Conservation (phyloP, 2,113 vertebrate species). For the Orcinus orca region DNA sequence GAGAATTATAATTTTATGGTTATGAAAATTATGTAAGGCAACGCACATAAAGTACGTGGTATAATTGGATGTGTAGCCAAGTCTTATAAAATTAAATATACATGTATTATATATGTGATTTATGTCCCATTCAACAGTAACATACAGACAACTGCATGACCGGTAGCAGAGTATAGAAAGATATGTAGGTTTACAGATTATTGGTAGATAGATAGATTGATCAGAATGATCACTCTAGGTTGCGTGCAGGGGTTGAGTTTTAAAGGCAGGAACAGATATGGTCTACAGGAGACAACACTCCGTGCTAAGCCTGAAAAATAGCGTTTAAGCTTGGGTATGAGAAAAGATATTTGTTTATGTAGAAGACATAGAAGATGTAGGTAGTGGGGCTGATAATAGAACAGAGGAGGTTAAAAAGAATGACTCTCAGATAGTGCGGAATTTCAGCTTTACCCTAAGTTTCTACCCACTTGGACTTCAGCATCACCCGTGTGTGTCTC, state of each 20-base stretch:
- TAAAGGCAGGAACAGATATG: neutral
- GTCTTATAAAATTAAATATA: neutral
- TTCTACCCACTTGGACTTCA: neutral
- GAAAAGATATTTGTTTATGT: neutral
- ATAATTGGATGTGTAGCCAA: neutral
- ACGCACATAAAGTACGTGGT: neutral
- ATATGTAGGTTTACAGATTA: neutral
- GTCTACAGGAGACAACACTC: neutral
- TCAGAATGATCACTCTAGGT: neutral
- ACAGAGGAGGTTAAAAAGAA: neutral
- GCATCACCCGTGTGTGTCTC: neutral
- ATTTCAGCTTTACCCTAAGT: neutral
- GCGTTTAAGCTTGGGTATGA: neutral
- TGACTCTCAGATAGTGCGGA: neutral
- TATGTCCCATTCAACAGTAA: neutral
- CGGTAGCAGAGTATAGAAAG: neutral
- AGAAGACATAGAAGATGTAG: neutral
- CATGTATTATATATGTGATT: neutral
- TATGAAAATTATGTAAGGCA: neutral
- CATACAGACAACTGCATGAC: neutral
- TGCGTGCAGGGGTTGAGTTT: neutral
- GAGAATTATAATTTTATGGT: neutral
- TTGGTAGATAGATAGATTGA: neutral
- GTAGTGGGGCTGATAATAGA: neutral
- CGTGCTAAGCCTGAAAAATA: neutral